Base-by-base conservation (phyloP, 1,140 invertebrate species). In the Drosophila miranda region DNA sequence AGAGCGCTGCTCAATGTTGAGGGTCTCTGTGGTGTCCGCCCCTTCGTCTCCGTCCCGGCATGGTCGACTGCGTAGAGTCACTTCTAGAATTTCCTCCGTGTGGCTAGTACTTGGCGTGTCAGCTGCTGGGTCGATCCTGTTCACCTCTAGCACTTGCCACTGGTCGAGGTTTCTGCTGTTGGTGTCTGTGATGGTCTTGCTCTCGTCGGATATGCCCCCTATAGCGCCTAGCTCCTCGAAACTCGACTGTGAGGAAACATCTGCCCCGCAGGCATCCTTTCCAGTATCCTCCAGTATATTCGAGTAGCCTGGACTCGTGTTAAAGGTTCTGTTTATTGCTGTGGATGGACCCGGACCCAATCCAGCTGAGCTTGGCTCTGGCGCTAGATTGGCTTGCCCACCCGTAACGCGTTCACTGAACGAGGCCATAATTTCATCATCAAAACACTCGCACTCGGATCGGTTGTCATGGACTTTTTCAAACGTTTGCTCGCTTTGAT, bases 211-310 rank as follows among this genome's bases (percentile, higher is more conserved):
- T 26, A 90, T 89, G 34, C 90, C 90, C 0, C 90, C 90, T 42
- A 91, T 89, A 3, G 90, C 90, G 3, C 90, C 90, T 3, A 91
- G 46, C 23, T 91, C 90, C 51, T 91, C 90, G 58, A 91, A 91
- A 26, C 90, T 91, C 0, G 90, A 91, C 56, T 87, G 79, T 4
- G 89, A 90, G 7, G 89, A 89, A 0, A 69, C 82, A 45, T 89
- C 86, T 3, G 83, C 72, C 41, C 89, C 86, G 9, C 75, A 89
- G 45, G 34, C 34, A 38, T 38, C 34, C 34, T 38, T 38, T 11
- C 34, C 34, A 38, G 34, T 13, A 38, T 38, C 34, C 11, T 38
- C 34, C 34, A 38, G 3, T 38, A 38, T 13, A 38, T 89, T 84
- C 13, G 82, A 83, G 26, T 67, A 79, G n/a, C 67, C 82, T 3